A percentile compares a stretch with the other conserved stretches of the same genome.
Evolutionary conservation across 1,140 invertebrate species (phyloP).

Genomic region (Venturia canescens): DNA sequence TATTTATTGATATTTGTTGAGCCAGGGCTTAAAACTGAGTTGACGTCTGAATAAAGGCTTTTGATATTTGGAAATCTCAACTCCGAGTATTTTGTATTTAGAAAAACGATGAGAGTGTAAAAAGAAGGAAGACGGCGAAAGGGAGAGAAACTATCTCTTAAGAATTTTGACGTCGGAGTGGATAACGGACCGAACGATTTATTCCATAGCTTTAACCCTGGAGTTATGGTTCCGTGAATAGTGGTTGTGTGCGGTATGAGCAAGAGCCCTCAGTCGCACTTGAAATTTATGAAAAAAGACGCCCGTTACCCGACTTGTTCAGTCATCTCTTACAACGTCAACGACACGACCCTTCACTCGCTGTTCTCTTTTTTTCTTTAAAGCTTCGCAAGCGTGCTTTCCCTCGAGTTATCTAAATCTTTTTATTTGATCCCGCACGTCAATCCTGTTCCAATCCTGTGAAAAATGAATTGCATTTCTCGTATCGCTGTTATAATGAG

Average conservation of each 20-base stretch:
- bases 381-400: constrained; percentile 21
- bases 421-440: background rate
- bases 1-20: background rate
- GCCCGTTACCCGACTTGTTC: constrained; percentile 76
- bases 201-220: constrained; percentile 75
- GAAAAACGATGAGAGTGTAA: background rate
- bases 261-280: constrained; percentile 59
- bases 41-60: background rate
- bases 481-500: background rate
- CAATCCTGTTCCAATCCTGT: background rate
- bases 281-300: constrained; percentile 78
- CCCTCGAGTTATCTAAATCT: constrained; percentile 16
- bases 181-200: constrained; percentile 76
- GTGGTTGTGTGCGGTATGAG: background rate
- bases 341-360: constrained; percentile 66
- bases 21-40: background rate
- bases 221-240: background rate
- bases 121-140: constrained; percentile 33
- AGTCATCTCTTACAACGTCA: constrained; percentile 74
- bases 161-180: constrained; percentile 67
- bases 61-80: constrained; percentile 17
- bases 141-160: constrained; percentile 65
- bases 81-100: background rate
- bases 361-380: constrained; percentile 53
- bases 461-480: background rate